A percentile compares a stretch with the other conserved stretches of the same genome.
These are phyloP conservation scores for Leptopilina drosophilae DNA, from an alignment of 2,888 invertebrate species.

Conservation along the genomic window DNA sequence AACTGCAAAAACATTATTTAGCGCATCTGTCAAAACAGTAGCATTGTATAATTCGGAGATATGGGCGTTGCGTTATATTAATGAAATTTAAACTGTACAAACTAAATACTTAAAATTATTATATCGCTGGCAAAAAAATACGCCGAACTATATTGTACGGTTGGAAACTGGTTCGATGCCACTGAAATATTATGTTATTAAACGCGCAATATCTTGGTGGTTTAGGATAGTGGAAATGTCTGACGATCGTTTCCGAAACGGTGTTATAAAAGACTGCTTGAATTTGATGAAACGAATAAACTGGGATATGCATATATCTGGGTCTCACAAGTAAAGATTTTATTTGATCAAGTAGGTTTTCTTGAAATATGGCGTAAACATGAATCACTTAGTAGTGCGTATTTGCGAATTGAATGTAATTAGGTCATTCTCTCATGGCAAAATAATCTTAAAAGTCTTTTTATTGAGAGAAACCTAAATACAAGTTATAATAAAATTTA, in stretches of 20 bases:
- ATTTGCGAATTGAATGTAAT: background rate
- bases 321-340: background rate
- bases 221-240: background rate
- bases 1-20: background rate
- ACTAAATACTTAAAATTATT: slow-evolving; percentile 1
- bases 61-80: background rate
- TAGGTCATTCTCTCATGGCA: too few species aligned
- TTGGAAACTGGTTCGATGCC: slow-evolving; percentile 4
- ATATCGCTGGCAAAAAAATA: background rate
- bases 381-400: background rate
- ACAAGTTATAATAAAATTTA: too few species aligned
- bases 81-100: background rate
- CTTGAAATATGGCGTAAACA: background rate
- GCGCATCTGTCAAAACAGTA: background rate
- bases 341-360: background rate
- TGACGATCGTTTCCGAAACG: background rate
- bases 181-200: background rate
- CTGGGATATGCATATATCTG: background rate
- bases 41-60: slow-evolving; percentile 4
- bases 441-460: too few species aligned
- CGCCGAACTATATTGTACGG: slow-evolving; percentile 4
- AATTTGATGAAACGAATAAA: background rate
- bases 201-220: background rate
- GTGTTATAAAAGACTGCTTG: background rate
- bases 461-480: too few species aligned